Percentiles rank a stretch among this genome's conserved stretches.
phyloP scores from a whole-genome alignment of 2,113 vertebrate species.

The Rattus norvegicus region DNA sequence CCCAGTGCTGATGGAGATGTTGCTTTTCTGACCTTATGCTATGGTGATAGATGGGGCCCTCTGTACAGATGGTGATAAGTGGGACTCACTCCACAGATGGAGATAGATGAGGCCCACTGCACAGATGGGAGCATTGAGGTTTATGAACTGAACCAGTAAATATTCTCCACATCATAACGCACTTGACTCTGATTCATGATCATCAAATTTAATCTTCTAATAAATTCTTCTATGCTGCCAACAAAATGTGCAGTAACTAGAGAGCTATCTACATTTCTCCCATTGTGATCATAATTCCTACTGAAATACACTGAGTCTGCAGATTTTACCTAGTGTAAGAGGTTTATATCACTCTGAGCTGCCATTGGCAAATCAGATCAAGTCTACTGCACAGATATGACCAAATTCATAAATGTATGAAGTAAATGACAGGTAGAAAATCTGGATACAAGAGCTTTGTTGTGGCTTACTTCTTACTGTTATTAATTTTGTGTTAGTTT shows the following conservation, averaged over 20 bases:
- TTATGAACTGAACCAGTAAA: background rate
- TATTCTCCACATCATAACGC: background rate
- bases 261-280: constrained; percentile 18
- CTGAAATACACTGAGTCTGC: constrained; percentile 25
- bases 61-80: background rate
- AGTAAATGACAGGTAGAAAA: background rate
- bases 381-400: background rate
- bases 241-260: background rate
- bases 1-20: background rate
- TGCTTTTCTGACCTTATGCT: background rate
- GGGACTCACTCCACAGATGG: background rate
- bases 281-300: background rate
- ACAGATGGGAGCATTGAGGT: background rate
- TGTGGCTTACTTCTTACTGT: background rate
- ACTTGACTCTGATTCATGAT: constrained; percentile 19
- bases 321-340: background rate
- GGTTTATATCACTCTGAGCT: background rate
- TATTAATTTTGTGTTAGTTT: background rate
- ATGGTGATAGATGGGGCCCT: background rate
- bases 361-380: background rate
- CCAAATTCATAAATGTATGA: background rate
- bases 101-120: background rate
- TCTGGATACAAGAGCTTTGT: background rate
- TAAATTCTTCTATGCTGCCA: background rate
- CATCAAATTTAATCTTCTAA: constrained; percentile 30